These are phyloP conservation scores for Enhydra lutris DNA, from an alignment of 2,113 vertebrate species.

Conservation along the genomic window DNA sequence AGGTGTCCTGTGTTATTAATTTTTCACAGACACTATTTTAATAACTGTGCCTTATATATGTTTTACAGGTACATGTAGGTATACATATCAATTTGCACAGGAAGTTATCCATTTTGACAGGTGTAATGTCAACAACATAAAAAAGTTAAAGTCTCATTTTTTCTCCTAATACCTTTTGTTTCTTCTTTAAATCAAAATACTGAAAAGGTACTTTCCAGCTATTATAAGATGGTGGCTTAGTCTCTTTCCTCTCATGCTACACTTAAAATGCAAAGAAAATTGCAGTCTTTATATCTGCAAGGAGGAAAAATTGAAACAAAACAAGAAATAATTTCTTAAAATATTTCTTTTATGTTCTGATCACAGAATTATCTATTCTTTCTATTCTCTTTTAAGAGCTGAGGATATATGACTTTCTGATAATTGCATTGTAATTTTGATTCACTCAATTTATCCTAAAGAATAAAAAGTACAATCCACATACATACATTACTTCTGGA, in stretches of 20 bases:
- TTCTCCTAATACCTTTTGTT: background rate
- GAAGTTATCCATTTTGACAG: background rate
- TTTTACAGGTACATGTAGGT: background rate
- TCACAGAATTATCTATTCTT: conserved; percentile 35
- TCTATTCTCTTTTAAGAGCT: conserved; percentile 10
- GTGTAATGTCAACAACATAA: background rate
- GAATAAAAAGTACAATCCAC: background rate
- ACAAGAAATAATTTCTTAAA: conserved; percentile 24
- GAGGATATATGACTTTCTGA: conserved; percentile 29
- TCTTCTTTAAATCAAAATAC: conserved; percentile 33
- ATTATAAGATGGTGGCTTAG: conserved; percentile 35
- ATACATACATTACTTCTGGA: background rate
- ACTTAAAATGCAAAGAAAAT: conserved; percentile 47
- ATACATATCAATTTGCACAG: background rate
- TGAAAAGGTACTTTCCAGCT: conserved; percentile 22
- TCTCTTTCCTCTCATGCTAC: conserved; percentile 3
- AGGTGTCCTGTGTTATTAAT: background rate
- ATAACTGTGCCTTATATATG: background rate
- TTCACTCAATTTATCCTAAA: background rate
- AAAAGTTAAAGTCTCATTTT: conserved; percentile 16
- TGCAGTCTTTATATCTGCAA: background rate
- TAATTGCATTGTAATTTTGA: conserved; percentile 17
- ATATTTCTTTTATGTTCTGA: conserved; percentile 30
- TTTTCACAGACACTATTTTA: conserved; percentile 30
- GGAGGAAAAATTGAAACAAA: conserved; percentile 42